Evolutionary conservation across 1,140 invertebrate genomes (phyloP), one percentile per base, ranked within the genome.

Genomic region (Adelges cooleyi): DNA sequence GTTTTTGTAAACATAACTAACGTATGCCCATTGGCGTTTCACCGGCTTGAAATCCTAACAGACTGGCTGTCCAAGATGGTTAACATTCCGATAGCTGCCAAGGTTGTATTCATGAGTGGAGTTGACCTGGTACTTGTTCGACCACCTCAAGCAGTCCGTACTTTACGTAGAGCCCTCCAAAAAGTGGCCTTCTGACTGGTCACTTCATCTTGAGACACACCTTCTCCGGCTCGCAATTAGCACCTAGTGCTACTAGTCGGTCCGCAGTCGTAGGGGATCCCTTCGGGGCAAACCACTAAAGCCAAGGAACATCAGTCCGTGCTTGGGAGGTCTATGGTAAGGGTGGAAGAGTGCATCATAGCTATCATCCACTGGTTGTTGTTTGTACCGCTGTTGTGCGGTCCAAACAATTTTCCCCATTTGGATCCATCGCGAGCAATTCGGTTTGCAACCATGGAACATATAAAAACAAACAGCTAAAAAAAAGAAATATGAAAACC

Each of bases 391-490:
- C 86, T 88, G 75, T 92, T 90, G 72, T 82, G 83, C 1, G 74
- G 71, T 0, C 78, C 77, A 29, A 87, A 75, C 0, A 78, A 72
- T 8, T 76, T 75, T 0, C 82, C 82, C 93, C 92, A 96, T 5
- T 81, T 77, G 23, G 78, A 74, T 5, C 86, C 85, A 70, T 81
- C 80, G 0, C 74, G 77, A 0, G 91, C 83, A 27, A 97, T 75
- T 66, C 88, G 80, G 76, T 94, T 95, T 2, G 92, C 87, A 10
- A 90, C 83, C 79, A 90, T 85, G 17, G 86, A 80, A 33, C 91
- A 80, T 3, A 89, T 82, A 29, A 87, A 86, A 69, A 91, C 81
- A 33, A 89, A 80, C 3, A 94, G 79, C 79, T 49, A 27, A 65
- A 49, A 33, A 46, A 18, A 48, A 48, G 9, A 48, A 48, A 6